Evolutionary conservation across 2,797 vertebrate species (phyloP), one percentile per base, ranked within the genome.

Genomic region (Myotis pilosus): DNA sequence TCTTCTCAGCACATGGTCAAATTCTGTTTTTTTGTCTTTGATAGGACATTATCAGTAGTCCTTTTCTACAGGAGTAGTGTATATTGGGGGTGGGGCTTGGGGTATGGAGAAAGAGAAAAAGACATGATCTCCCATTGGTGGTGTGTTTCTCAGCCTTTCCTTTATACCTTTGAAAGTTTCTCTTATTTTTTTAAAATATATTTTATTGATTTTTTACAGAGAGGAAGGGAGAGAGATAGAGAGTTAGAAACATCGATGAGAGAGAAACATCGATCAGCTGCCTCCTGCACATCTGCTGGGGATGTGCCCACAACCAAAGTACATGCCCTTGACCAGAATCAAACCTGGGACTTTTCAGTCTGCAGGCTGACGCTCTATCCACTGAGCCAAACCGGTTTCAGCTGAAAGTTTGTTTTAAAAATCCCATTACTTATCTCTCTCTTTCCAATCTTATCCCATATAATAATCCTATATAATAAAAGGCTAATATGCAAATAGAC

Each of bases 11-110:
- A 25, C 4, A 28, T 16, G 10, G 28, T n/a, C 20, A 78, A 44
- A 66, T 15, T 88, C 36, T 28, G 33, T 33, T 19, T 62, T 62
- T 13, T 82, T 66, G 19, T 17, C 62, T 75, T 57, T 44, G 44
- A 68, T 6, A 68, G 9, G 3, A 2, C 3, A 41, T 33, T 44
- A 22, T 23, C 41, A 71, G 3, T 41, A 68, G 22, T 19, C 30
- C 69, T 74, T 19, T 8, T 80, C 38, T 19, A 5, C 17, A 88
- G 8, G 8, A 72, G 8, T 6, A 82, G 4, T 55, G 0, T 33
- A 17, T 62, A 3, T 30, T 47, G 25, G 5, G 8, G 19, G 1
- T 3, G 36, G 8, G 2, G 0, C 2, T 44, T 60, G 10, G 5
- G 4, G 62, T 51, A 12, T 57, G 8, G 15, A 19, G 28, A 76